Percentiles rank a stretch among this genome's conserved stretches.
Conservation (phyloP, 35 echinoderm and acorn worm genomes). For the Ophioderma brevispina region DNA sequence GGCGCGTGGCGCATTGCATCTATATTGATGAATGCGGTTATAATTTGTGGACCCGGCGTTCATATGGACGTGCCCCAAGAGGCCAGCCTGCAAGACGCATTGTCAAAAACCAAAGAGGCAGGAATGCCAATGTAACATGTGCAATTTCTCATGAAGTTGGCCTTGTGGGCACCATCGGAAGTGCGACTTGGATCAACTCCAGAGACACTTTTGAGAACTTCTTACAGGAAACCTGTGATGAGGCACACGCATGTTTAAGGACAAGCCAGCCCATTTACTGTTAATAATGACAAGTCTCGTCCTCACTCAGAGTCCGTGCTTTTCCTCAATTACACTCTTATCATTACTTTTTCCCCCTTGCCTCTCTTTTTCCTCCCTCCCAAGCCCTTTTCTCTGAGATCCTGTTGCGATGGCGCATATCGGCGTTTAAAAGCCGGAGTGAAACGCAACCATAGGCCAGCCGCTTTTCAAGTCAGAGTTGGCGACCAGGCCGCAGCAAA, state of each 20-base stretch:
- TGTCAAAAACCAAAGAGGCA: neutral
- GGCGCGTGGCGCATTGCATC: constrained; percentile 8
- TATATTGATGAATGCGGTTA: constrained; percentile 19
- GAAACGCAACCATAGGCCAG: neutral
- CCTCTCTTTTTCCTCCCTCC: neutral
- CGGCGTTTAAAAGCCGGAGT: neutral
- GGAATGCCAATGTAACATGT: neutral
- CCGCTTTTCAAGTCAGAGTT: neutral
- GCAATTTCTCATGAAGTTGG: neutral
- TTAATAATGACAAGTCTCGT: neutral
- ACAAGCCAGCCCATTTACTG: neutral
- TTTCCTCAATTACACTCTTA: neutral
- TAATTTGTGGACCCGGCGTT: constrained; percentile 12
- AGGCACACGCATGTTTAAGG: neutral
- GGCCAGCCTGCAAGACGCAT: neutral
- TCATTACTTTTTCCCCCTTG: neutral
- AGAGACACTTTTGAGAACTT: neutral
- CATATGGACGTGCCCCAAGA: too few relatives aligned
- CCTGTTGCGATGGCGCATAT: neutral
- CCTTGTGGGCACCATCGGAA: neutral
- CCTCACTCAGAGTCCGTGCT: neutral
- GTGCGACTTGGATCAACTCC: neutral
- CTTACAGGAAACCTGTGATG: neutral
- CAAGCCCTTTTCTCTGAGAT: neutral
- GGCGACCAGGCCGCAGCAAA: neutral